phyloP scores from a whole-genome alignment of 2,113 vertebrate genomes.

The Procavia capensis region DNA sequence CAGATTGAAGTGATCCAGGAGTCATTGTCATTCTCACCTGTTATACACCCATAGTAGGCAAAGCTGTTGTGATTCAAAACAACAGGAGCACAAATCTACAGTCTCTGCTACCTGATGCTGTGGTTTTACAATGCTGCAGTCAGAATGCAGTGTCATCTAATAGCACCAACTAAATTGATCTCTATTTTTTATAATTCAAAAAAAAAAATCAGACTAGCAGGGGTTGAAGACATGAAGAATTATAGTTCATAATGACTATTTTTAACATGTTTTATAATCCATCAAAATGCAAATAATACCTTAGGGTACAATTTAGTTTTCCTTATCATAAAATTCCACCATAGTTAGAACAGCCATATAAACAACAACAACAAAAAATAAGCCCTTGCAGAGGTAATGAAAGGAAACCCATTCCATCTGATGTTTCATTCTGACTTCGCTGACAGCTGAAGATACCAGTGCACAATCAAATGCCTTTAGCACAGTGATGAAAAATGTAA shows the following conservation, averaged over 20 bases:
- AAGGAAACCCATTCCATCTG: conserved; percentile 67
- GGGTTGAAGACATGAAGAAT: conserved; percentile 74
- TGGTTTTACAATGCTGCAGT: conserved; percentile 17
- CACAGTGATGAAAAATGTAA: conserved; percentile 71
- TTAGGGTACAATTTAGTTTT: conserved; percentile 64
- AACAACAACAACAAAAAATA: conserved; percentile 69
- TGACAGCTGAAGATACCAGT: conserved; percentile 75
- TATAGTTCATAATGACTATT: conserved; percentile 70
- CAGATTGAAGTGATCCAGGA: neutral
- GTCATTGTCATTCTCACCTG: neutral
- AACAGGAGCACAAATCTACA: conserved; percentile 35
- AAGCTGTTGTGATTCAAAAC: conserved; percentile 54
- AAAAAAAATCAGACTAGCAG: conserved; percentile 63
- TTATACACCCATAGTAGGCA: neutral
- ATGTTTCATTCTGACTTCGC: conserved; percentile 68
- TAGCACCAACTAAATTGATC: conserved; percentile 67
- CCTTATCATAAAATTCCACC: conserved; percentile 69
- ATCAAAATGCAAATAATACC: conserved; percentile 77
- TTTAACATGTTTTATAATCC: conserved; percentile 75
- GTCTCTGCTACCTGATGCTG: neutral
- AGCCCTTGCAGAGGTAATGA: conserved; percentile 50
- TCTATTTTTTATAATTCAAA: conserved; percentile 63
- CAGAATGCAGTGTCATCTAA: conserved; percentile 42
- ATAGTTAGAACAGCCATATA: conserved; percentile 73
- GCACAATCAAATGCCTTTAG: conserved; percentile 46